phyloP scores from a whole-genome alignment of 2,797 vertebrate species.

The Manis javanica region DNA sequence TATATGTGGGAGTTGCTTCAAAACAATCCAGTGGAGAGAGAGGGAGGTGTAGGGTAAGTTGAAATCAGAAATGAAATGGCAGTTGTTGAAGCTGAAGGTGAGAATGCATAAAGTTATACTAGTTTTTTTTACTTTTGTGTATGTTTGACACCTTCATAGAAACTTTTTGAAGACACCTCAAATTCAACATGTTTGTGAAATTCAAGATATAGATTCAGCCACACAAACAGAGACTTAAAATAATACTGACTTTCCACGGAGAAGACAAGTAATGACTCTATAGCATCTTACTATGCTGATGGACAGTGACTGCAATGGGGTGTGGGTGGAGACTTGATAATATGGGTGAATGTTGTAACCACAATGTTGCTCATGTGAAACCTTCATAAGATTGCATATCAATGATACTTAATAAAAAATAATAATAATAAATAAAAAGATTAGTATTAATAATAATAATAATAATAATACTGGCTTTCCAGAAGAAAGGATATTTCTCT shows the following conservation, averaged over 20 bases:
- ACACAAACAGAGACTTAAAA: not conserved
- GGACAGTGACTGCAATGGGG: no score
- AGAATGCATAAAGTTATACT: not conserved
- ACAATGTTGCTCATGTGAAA: no score
- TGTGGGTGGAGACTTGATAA: no score
- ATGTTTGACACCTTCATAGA: not conserved
- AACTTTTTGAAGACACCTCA: not conserved
- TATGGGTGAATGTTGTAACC: no score
- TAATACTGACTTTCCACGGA: not conserved
- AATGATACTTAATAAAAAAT: no score
- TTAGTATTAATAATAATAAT: no score
- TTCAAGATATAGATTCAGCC: not conserved
- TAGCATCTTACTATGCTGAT: no score
- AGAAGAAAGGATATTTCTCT: constrained; percentile 28
- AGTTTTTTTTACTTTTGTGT: not conserved
- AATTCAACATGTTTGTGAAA: not conserved
- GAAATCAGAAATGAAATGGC: not conserved
- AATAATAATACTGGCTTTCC: not conserved
- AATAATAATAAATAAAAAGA: no score
- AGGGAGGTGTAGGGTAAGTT: not conserved
- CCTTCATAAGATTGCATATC: no score
- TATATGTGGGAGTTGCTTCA: not conserved
- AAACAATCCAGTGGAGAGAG: not conserved
- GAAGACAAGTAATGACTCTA: not conserved
- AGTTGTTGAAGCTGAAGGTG: not conserved